Base-by-base conservation (phyloP, 2,113 vertebrate species). In the Phrynocephalus versicolor region DNA sequence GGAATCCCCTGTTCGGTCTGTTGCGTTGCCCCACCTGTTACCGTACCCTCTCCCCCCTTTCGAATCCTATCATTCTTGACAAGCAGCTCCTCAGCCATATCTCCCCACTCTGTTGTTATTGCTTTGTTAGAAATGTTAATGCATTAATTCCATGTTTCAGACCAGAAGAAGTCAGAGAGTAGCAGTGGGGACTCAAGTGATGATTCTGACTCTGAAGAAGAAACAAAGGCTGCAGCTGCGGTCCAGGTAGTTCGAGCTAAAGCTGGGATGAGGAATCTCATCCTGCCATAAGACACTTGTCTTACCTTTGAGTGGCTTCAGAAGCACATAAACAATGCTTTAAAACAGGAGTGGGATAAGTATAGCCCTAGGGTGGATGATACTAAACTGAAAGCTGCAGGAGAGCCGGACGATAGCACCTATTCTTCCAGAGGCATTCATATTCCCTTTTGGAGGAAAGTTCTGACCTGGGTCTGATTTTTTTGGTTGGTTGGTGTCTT, bases 121-220 rank as follows among this genome's bases (percentile, higher is more conserved):
- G 13, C 12, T 8, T 30, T 67, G 27, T 67, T 67, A 67, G 5
- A 67, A 80, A 60, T 41, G 82, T 85, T 90, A 86, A 89, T 88
- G 60, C 85, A 81, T 83, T 41, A 70, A 83, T 41, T 0, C 0
- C 81, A n/a, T 89, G 64, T 88, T 91, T 90, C 92, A 96, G 96
- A 92, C 83, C 39, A 0, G 0, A 89, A 92, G 80, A 51, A 85
- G 0, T 16, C 80, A 0, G n/a, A 90, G 77, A 96, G 90, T 78
- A 95, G 94, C 95, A 95, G 93, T 15, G 95, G 95, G 80, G 95
- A 94, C 45, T 96, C 96, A 0, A 96, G 94, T 0, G 94, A 95
- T 83, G 96, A 96, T 87, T 93, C 95, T 0, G 95, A 95, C 27
- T 84, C 85, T 0, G 92, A 93, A 37, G 92, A 94, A 51, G 58